A percentile compares a stretch with the other conserved stretches of the same genome.
Conservation (phyloP, 1,140 invertebrate species). For the Rhopalosiphum maidis region DNA sequence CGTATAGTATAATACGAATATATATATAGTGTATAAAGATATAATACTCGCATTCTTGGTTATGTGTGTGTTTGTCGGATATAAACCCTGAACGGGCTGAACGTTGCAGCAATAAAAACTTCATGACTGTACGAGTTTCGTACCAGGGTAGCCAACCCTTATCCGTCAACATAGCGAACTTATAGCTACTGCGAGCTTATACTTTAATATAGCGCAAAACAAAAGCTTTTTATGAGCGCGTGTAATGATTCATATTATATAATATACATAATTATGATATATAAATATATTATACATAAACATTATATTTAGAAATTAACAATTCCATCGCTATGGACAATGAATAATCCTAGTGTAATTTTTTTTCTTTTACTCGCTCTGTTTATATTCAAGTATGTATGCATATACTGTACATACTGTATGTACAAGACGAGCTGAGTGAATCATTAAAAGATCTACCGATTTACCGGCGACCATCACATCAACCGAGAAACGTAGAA, state of each 20-base stretch:
- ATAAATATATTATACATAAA: neutral
- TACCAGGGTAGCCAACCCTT: conserved; percentile 47
- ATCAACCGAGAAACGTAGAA: conserved; percentile 10
- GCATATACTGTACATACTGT: neutral
- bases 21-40: neutral
- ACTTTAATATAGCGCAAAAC: neutral
- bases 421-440: neutral
- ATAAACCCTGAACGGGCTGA: conserved; percentile 22
- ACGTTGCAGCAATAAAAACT: neutral
- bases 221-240: neutral
- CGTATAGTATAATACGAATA: neutral
- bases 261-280: neutral
- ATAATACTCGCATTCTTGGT: neutral
- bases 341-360: conserved; percentile 6
- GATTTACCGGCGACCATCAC: neutral
- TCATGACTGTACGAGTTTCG: conserved; percentile 27
- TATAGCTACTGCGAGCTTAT: neutral
- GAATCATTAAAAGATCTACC: conserved; percentile 53
- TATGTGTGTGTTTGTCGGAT: neutral
- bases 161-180: neutral
- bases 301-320: neutral
- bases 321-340: neutral
- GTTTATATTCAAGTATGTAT: neutral
- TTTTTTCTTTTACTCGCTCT: conserved; percentile 2
- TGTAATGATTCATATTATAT: neutral